Evolutionary conservation across 2,888 invertebrate species (phyloP).

Genomic region (Aelia acuminata): DNA sequence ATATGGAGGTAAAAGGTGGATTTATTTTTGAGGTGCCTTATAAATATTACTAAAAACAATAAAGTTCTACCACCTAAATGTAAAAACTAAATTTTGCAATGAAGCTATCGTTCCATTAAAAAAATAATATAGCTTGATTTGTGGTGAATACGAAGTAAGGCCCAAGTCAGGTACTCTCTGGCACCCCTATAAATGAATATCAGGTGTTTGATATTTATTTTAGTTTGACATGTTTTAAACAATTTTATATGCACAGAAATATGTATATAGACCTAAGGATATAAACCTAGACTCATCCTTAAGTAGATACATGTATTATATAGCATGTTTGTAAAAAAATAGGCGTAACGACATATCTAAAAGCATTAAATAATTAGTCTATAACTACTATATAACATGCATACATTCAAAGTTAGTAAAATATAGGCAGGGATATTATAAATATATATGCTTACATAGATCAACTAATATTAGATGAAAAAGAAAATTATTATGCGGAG

Average conservation of each 20-base stretch:
- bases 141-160: too few relatives aligned
- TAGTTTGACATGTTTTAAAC: neutral
- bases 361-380: constrained; percentile 47
- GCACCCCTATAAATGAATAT: too few relatives aligned
- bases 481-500: constrained; percentile 60
- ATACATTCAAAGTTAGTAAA: constrained; percentile 47
- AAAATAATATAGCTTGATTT: too few relatives aligned
- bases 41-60: too few relatives aligned
- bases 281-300: neutral
- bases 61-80: too few relatives aligned
- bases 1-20: too few relatives aligned
- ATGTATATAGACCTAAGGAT: neutral
- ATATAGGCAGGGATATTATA: constrained; percentile 52
- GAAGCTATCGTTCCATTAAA: too few relatives aligned
- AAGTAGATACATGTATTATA: neutral
- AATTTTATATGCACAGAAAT: neutral
- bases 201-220: too few relatives aligned
- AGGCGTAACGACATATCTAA: neutral
- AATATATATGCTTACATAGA: constrained; percentile 6
- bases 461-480: constrained; percentile 54
- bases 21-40: too few relatives aligned
- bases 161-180: too few relatives aligned
- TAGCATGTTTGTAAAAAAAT: neutral
- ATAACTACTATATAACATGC: constrained; percentile 13
- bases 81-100: too few relatives aligned